Evolutionary conservation across 2,888 invertebrate genomes (phyloP), one percentile per base, ranked within the genome.

Genomic region (Drosophila quasianomalipes): DNA sequence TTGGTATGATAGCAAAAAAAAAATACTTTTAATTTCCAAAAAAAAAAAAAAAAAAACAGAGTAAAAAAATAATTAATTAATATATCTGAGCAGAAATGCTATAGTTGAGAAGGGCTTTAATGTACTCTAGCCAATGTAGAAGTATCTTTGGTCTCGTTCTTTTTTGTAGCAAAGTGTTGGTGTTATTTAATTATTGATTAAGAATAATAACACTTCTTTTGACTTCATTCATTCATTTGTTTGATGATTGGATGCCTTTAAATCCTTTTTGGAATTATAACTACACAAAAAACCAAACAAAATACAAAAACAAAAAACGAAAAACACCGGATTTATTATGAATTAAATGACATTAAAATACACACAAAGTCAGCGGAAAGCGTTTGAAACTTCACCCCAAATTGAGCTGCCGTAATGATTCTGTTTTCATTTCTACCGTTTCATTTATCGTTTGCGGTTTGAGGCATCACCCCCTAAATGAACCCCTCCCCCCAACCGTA

Each of bases 271-370:
- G 12, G n/a, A 39, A n/a, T 14, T 22, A 52, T 28, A 33, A 22
- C 53, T 5, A 60, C 35, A 37, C 4, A 49, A 14, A 19, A 16
- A 67, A 12, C 58, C 33, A 33, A 9, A 22, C 22, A 52, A 16
- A 52, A 3, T n/a, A 31, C 19, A 14, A 35, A 28, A 47, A 53
- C 19, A 41, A 7, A 47, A 22, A 4, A 19, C n/a, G 6, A 28
- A 26, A 37, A 12, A 39, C n/a, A 64, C 10, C 61, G 55, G 49
- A 79, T 74, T 76, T 73, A 65, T 80, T 76, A 59, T 73, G 70
- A 82, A 77, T 83, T 74, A 82, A 87, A 77, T 74, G 77, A 59
- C 71, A 76, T 82, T 76, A 60, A 67, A 78, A 75, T 64, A 64
- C 54, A 70, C 60, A 63, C 47, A 53, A 77, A 74, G 51, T 57